Conservation (phyloP, 2,113 vertebrate genomes). For the Dryoscopus gambensis region DNA sequence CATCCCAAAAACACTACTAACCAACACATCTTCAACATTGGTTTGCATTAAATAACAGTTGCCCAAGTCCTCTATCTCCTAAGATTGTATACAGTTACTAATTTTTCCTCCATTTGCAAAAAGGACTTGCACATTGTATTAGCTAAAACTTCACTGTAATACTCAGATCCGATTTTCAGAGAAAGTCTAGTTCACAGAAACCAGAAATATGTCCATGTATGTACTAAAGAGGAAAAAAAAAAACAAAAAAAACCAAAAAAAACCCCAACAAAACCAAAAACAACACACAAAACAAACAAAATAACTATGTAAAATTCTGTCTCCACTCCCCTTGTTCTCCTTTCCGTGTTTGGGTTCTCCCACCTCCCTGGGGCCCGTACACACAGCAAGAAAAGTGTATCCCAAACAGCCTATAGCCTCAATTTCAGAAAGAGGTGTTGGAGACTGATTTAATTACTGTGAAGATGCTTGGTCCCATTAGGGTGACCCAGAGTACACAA, state of each 20-base stretch:
- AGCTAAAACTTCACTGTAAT: neutral
- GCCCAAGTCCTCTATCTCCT: neutral
- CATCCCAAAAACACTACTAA: neutral
- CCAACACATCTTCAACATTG: neutral
- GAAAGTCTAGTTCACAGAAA: neutral
- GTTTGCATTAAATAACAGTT: neutral
- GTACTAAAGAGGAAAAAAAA: neutral
- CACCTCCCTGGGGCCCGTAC: no score
- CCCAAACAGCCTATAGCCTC: neutral
- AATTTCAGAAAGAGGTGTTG: neutral
- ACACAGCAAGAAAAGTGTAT: neutral
- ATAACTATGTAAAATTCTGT: neutral
- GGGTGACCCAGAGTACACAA: neutral
- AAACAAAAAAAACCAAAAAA: no score
- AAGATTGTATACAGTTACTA: neutral
- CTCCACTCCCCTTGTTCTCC: neutral
- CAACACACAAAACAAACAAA: neutral
- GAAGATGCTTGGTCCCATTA: neutral
- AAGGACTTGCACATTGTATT: neutral
- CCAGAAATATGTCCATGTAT: accelerated
- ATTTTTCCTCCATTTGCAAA: neutral
- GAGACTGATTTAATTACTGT: neutral
- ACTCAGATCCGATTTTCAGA: neutral
- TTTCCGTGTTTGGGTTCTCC: neutral
- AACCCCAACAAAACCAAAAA: no score